Conservation (phyloP, 2,797 vertebrate species). For the Brachymystax lenok region DNA sequence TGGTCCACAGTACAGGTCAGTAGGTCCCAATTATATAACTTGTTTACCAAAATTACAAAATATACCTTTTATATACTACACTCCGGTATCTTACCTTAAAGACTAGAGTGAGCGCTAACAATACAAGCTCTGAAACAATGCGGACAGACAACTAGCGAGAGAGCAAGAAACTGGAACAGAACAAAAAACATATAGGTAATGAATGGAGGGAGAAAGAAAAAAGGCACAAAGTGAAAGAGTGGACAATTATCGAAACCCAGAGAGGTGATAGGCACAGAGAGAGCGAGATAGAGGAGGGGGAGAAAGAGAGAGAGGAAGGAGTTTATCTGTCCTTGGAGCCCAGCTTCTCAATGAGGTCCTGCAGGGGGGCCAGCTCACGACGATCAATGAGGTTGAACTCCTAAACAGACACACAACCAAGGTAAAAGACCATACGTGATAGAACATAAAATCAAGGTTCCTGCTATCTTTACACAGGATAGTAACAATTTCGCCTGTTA, state of each 20-base stretch:
- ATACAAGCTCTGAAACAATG: constrained; percentile 53
- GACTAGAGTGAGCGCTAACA: constrained; percentile 29
- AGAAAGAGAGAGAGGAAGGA: constrained; percentile 18
- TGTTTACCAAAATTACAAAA: constrained; percentile 47
- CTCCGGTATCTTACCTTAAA: constrained; percentile 47
- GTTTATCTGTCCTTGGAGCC: constrained; percentile 96
- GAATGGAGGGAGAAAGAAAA: constrained; percentile 42
- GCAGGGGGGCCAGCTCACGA: constrained; percentile 92
- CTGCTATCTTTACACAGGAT: neutral
- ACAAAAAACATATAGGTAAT: constrained; percentile 40
- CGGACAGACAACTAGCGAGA: constrained; percentile 7
- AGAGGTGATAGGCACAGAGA: constrained; percentile 66
- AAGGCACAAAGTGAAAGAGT: constrained; percentile 67
- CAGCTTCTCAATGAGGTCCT: constrained; percentile 95
- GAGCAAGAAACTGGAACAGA: constrained; percentile 2
- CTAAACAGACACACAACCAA: constrained; percentile 59
- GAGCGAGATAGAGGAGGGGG: constrained; percentile 58
- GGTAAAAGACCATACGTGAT: neutral
- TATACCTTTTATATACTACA: constrained; percentile 46
- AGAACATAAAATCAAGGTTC: neutral
- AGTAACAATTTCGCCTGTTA: neutral
- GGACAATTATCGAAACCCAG: constrained; percentile 43
- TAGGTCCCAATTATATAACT: constrained; percentile 41
- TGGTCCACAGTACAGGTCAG: constrained; percentile 61
- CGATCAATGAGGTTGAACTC: constrained; percentile 96